Conservation (phyloP, 2,113 vertebrate genomes). For the Deroptyus accipitrinus region DNA sequence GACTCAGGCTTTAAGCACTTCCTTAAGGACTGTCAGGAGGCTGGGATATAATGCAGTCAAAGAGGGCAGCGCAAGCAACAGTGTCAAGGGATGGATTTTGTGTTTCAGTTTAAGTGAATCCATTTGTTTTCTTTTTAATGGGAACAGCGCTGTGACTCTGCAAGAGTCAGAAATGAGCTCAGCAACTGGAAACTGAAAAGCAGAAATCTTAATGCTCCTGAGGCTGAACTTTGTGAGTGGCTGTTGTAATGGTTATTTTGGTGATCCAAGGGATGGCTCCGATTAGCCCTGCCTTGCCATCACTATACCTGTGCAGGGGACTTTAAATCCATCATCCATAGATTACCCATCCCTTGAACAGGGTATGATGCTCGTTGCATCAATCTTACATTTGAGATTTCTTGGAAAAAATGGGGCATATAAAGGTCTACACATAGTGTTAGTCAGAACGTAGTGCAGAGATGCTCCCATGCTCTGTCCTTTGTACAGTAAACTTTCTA, state of each 20-base stretch:
- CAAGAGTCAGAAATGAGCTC: conserved; percentile 42
- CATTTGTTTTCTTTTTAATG: conserved; percentile 50
- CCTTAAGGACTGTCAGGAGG: conserved; percentile 46
- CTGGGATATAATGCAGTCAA: background rate
- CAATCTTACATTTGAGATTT: background rate
- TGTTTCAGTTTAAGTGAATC: conserved; percentile 54
- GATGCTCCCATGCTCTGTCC: accelerated
- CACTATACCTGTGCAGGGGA: background rate
- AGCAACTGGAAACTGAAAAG: conserved; percentile 26
- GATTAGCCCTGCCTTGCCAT: background rate
- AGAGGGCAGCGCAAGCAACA: conserved; percentile 27
- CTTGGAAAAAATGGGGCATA: background rate
- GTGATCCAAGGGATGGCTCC: background rate
- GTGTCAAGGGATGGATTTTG: conserved; percentile 44
- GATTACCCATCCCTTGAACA: background rate
- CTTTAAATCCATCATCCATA: background rate
- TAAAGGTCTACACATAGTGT: accelerated
- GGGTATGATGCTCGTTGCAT: background rate
- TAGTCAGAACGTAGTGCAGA: background rate
- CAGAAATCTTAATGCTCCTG: conserved; percentile 14
- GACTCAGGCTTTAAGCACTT: conserved; percentile 35
- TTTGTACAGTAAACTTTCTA: background rate
- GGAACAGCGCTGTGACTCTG: conserved; percentile 39
- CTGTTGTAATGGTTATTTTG: background rate
- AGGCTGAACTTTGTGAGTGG: accelerated